Conservation (phyloP, 2,888 invertebrate genomes). For the Lycophotia porphyrea region DNA sequence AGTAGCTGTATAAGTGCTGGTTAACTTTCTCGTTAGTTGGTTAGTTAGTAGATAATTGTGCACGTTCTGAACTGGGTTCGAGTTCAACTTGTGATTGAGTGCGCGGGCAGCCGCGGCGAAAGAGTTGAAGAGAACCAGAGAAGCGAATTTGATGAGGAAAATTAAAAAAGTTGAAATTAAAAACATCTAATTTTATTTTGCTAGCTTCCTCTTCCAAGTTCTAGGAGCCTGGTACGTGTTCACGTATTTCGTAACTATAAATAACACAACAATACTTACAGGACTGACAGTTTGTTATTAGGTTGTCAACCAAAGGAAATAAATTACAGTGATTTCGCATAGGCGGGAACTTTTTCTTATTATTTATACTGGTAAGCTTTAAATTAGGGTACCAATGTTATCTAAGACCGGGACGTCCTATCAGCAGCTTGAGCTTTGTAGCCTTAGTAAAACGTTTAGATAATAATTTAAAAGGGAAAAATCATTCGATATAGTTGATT, state of each 20-base stretch:
- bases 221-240: conserved; percentile 27
- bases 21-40: conserved; percentile 70
- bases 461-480: background rate
- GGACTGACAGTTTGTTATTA: conserved; percentile 38
- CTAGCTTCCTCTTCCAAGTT: conserved; percentile 2
- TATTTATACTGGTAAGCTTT: background rate
- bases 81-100: conserved; percentile 72
- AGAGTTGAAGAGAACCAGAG: conserved; percentile 40
- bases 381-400: background rate
- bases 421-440: background rate
- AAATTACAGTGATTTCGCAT: conserved; percentile 36
- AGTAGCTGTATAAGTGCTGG: conserved; percentile 68
- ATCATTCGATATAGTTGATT: background rate
- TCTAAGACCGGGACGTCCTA: background rate
- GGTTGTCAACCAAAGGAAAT: conserved; percentile 45
- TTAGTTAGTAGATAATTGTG: conserved; percentile 73
- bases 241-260: conserved; percentile 32
- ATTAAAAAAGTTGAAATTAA: conserved; percentile 42
- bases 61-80: conserved; percentile 68
- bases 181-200: conserved; percentile 30
- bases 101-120: conserved; percentile 48
- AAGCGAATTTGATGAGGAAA: conserved; percentile 46
- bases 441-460: background rate
- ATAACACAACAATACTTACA: conserved; percentile 39
- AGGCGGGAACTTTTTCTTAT: conserved; percentile 18